A percentile compares a stretch with the other conserved stretches of the same genome.
Evolutionary conservation across 2,797 vertebrate species (phyloP).

Genomic region (Poecile montanus): DNA sequence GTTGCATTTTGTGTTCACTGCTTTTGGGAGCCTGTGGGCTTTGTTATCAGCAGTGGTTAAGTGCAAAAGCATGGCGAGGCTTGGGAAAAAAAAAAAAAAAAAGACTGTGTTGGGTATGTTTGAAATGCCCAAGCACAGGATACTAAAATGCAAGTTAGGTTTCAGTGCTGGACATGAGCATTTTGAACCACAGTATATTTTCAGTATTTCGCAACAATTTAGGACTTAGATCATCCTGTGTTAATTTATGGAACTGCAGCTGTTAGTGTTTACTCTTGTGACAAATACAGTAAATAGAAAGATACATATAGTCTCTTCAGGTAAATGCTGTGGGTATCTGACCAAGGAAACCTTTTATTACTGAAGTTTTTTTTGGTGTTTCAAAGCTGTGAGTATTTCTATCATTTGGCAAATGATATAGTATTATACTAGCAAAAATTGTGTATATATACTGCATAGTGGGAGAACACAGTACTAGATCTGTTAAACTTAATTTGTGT

Average conservation of each 20-base stretch:
- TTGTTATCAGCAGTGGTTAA: neutral
- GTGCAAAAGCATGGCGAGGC: neutral
- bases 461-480: neutral
- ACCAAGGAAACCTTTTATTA: slow-evolving; percentile 1
- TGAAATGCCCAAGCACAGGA: neutral
- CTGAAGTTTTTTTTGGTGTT: neutral
- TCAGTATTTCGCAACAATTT: neutral
- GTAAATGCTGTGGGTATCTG: neutral
- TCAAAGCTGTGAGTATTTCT: neutral
- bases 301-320: neutral
- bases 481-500: neutral
- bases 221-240: neutral
- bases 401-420: neutral
- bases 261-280: slow-evolving; percentile 27
- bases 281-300: slow-evolving; percentile 13
- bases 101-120: neutral
- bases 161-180: neutral
- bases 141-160: neutral
- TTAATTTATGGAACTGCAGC: neutral
- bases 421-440: slow-evolving; percentile 15
- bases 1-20: neutral
- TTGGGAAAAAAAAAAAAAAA: neutral
- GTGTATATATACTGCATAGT: neutral
- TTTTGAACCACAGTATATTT: neutral
- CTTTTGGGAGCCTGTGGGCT: neutral